Evolutionary conservation across 92 coral and sea anemone genomes (phyloP), one percentile per base, ranked within the genome.

Genomic region (Umimayanthus kanabou): DNA sequence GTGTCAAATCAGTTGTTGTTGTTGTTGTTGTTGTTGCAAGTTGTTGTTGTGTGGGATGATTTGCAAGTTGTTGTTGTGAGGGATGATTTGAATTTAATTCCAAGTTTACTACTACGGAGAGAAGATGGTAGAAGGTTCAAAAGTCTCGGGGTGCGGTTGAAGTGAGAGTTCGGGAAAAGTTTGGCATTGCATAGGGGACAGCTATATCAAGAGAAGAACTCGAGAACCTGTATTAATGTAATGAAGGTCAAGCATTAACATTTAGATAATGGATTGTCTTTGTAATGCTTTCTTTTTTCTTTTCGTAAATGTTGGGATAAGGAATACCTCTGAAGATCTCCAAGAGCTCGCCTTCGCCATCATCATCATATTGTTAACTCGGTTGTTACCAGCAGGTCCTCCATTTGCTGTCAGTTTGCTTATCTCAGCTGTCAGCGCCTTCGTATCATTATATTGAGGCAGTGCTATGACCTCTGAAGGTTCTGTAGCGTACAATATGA

Each of bases 401-500:
- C 58, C 40, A 30, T 79, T 78, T 53, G 88, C 90, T 10, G 65
- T 69, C 70, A 94, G 76, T 9, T 42, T 16, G 39, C n/a, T 77
- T 57, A 94, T 89, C 49, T 66, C 90, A 45, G 78, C 83, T 66
- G 79, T 90, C 77, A 97, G 90, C 37, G 90, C 67, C 25, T 57
- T 86, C 33, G 85, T 80, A 67, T 90, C 88, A 70, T 49, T 85
- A 88, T 86, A 87, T 13, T 85, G 91, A 77, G 89, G 50, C 49
- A 94, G 91, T 23, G 81, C 92, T n/a, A 92, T 91, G 28, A 88
- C 92, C 45, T 84, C 79, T 5, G 80, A 83, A 26, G 98, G 91
- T 23, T 91, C 85, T 18, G 87, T 89, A 25, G 90, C 85, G 88
- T 93, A 95, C 30, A 90, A 84, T 82, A 95, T 78, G 4, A 93